Conservation (phyloP, 2,888 invertebrate species). For the Chironomus tentans region DNA sequence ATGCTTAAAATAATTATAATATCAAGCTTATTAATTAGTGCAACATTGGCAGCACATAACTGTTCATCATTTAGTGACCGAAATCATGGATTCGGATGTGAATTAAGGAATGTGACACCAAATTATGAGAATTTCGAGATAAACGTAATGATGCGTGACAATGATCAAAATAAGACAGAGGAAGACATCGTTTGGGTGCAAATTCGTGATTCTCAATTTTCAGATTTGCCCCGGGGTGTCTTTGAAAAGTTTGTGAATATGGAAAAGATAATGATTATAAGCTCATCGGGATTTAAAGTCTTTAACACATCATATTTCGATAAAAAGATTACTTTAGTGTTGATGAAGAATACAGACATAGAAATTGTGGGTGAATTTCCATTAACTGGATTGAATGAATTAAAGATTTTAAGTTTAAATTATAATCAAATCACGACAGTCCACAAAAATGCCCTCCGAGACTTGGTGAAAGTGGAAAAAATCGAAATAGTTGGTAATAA, state of each 20-base stretch:
- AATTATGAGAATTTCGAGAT: not conserved
- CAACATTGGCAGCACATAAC: not conserved
- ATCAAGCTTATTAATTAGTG: not conserved
- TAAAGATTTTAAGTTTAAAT: conserved; percentile 18
- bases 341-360: conserved; percentile 15
- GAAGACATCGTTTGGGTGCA: conserved; percentile 18
- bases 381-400: not conserved
- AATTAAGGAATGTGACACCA: not conserved
- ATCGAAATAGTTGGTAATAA: conserved; percentile 17
- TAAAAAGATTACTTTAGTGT: conserved; percentile 8
- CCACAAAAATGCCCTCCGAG: conserved; percentile 9
- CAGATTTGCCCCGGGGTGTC: not conserved
- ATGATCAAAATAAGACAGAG: conserved; percentile 14
- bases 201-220: conserved; percentile 14
- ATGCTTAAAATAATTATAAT: no score
- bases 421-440: conserved; percentile 5
- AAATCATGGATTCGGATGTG: conserved; percentile 22
- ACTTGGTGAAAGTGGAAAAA: conserved; percentile 3
- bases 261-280: conserved; percentile 21
- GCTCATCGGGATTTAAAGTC: not conserved
- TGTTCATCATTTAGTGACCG: conserved; percentile 17
- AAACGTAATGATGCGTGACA: conserved; percentile 4
- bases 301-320: conserved; percentile 4
- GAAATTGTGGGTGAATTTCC: conserved; percentile 1
- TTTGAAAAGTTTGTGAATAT: conserved; percentile 18